Conservation (phyloP, 2,797 vertebrate species). For the Cuniculus paca region DNA sequence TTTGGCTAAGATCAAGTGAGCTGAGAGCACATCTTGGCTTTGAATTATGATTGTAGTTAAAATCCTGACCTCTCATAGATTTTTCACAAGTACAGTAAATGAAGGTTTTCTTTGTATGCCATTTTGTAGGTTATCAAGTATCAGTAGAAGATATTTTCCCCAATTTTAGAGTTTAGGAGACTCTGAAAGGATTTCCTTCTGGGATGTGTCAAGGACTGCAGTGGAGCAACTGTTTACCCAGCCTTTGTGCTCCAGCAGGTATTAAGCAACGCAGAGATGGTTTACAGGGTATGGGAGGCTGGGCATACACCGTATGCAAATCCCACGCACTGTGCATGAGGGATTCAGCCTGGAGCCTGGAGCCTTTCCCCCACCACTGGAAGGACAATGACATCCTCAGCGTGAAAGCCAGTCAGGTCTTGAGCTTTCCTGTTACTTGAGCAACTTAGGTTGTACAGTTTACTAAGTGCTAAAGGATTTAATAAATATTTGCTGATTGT, state of each 20-base stretch:
- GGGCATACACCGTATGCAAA: background rate
- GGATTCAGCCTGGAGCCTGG: background rate
- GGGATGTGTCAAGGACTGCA: background rate
- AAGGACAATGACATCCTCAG: background rate
- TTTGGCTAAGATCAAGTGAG: background rate
- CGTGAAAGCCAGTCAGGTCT: background rate
- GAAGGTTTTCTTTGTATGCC: background rate
- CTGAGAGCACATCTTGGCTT: background rate
- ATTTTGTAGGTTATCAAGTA: background rate
- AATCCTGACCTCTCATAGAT: background rate
- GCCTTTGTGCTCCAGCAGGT: background rate
- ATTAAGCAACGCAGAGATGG: background rate
- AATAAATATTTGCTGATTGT: slow-evolving; percentile 1
- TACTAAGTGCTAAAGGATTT: background rate
- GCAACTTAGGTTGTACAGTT: background rate
- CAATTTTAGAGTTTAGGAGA: background rate
- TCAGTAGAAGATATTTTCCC: background rate
- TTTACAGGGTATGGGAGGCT: background rate
- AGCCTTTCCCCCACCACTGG: no score
- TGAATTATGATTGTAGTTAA: slow-evolving; percentile 29
- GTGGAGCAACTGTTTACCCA: background rate
- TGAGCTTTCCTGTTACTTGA: background rate
- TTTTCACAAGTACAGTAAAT: background rate
- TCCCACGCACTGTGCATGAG: no score
- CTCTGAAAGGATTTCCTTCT: background rate